Base-by-base conservation (phyloP, 2,113 vertebrate genomes). In the Lepus europaeus region DNA sequence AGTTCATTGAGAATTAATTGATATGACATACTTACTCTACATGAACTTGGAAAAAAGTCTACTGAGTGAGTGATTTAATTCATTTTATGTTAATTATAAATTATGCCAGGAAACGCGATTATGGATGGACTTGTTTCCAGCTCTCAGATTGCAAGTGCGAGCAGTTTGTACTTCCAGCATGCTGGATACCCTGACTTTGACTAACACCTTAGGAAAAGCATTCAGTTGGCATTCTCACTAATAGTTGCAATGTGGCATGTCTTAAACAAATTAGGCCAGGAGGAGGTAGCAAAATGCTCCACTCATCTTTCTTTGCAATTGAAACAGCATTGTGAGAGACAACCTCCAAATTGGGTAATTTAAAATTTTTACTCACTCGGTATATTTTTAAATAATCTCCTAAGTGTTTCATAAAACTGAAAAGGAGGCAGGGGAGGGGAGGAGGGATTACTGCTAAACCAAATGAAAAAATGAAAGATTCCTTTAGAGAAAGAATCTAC, bases 251-350 rank as follows among this genome's bases (percentile, higher is more conserved):
- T 31, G 84, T 94, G 97, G 96, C 88, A 11, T 95, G 78, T 97
- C 97, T 97, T 98, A 98, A 98, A 97, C 92, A 86, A 97, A 98
- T 98, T 89, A 97, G 97, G 95, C 96, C 93, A 96, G 96, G 95
- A 97, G 97, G 96, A 97, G 97, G 94, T 94, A 95, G 91, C 89
- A 97, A 98, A 97, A 96, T 83, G 95, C 94, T 96, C 97, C 97
- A 97, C 98, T 98, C 98, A 96, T 97, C 97, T 98, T 98, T 98
- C 98, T 98, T 97, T 97, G 95, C 96, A 97, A 97, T 98, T 98
- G 98, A 98, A 97, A 96, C 94, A 94, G 95, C 83, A 94, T 96
- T 97, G 80, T 96, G 97, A 98, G 94, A 97, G 96, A 92, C 96
- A 96, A 96, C 45, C 39, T 89, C 92, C 80, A 95, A 98, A 96